Evolutionary conservation across 2,888 invertebrate genomes (phyloP).

Genomic region (Netelia melanura): DNA sequence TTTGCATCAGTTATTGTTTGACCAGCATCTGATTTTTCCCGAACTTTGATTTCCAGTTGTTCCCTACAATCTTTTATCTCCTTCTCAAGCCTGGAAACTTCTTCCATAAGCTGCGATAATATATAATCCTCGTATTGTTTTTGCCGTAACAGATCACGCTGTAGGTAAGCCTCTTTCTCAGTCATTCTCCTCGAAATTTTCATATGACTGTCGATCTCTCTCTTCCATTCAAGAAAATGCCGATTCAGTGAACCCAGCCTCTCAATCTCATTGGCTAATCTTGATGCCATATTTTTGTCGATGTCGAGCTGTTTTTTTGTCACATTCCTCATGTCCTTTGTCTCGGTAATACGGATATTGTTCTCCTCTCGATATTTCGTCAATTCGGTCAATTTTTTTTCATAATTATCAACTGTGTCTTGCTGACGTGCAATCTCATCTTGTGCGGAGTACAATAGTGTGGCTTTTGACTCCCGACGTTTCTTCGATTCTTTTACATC

Average conservation of each 20-base stretch:
- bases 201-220: conserved; percentile 88
- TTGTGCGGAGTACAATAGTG: conserved; percentile 87
- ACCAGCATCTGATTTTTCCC: conserved; percentile 87
- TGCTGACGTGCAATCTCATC: conserved; percentile 87
- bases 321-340: conserved; percentile 85
- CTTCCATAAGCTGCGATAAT: conserved; percentile 89
- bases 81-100: conserved; percentile 90
- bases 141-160: conserved; percentile 82
- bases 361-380: conserved; percentile 86
- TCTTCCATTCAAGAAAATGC: conserved; percentile 88
- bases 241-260: conserved; percentile 86
- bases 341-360: conserved; percentile 85
- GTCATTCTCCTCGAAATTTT: conserved; percentile 88
- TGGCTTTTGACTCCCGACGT: conserved; percentile 87
- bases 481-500: conserved; percentile 85
- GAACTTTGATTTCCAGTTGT: conserved; percentile 89
- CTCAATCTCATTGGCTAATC: conserved; percentile 85
- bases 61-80: conserved; percentile 88
- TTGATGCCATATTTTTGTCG: conserved; percentile 74
- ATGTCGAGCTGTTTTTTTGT: conserved; percentile 85
- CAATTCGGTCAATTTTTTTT: conserved; percentile 86
- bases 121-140: conserved; percentile 87
- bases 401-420: conserved; percentile 86
- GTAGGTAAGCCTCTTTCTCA: conserved; percentile 85
- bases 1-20: conserved; percentile 89